Conservation (phyloP, 2,888 invertebrate genomes). For the Melieria crassipennis region DNA sequence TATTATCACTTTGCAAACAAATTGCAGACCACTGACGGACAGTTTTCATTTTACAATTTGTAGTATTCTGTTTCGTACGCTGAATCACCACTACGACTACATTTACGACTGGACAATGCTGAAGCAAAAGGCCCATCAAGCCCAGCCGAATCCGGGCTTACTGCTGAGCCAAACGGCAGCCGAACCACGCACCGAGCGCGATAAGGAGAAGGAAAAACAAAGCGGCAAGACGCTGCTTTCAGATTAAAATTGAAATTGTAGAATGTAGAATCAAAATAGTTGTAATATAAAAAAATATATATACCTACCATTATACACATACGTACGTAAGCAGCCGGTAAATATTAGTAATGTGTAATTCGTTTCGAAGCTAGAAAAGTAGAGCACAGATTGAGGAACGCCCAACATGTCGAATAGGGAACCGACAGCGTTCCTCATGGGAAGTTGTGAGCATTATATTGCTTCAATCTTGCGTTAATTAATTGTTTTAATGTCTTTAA, state of each 20-base stretch:
- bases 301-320: no score
- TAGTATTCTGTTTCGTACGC: constrained; percentile 98
- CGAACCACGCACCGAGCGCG: constrained; percentile 61
- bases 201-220: constrained; percentile 60
- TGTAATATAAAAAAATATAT: no score
- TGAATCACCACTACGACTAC: constrained; percentile 99
- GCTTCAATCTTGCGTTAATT: no score
- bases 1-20: background rate
- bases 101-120: constrained; percentile 99
- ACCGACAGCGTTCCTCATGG: no score
- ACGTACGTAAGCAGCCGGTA: no score
- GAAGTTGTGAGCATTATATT: no score
- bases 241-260: constrained; percentile 50
- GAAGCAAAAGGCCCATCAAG: constrained; percentile 80
- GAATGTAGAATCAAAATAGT: no score
- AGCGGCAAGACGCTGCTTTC: constrained; percentile 61
- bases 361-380: no score
- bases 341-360: no score
- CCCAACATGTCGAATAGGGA: no score
- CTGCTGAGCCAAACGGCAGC: constrained; percentile 55
- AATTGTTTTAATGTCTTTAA: no score
- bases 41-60: constrained; percentile 7
- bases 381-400: no score
- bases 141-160: constrained; percentile 61
- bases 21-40: background rate